Conservation (phyloP, 2,113 vertebrate species). For the Phalacrocorax brasilianus region DNA sequence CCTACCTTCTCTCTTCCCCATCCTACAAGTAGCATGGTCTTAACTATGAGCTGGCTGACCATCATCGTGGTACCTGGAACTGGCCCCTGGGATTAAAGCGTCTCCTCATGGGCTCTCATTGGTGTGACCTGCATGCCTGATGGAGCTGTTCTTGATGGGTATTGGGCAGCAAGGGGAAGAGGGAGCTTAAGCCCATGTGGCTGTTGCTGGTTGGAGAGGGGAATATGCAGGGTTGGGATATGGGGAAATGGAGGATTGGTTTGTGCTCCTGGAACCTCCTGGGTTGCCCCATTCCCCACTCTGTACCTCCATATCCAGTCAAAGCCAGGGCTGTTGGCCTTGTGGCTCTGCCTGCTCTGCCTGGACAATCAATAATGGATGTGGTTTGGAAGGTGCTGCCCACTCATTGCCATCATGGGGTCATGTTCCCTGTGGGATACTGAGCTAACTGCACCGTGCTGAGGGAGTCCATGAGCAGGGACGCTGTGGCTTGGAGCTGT, state of each 20-base stretch:
- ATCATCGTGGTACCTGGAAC: not conserved
- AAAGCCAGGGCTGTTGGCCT: not conserved
- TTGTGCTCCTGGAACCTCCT: not conserved
- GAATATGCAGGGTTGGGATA: not conserved
- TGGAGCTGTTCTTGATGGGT: not conserved
- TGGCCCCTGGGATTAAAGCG: not conserved
- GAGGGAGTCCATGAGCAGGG: not conserved
- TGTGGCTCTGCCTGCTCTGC: not conserved
- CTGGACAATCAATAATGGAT: not conserved
- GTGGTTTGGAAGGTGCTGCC: not conserved
- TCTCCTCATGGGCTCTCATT: not conserved
- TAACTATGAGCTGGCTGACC: not conserved
- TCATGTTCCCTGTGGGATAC: not conserved
- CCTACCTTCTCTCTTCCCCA: not conserved
- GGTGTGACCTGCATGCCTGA: not conserved
- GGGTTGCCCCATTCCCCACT: not conserved
- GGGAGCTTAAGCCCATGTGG: not conserved
- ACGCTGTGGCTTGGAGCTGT: not conserved
- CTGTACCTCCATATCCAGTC: not conserved
- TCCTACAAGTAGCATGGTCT: not conserved
- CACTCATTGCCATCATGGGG: not conserved
- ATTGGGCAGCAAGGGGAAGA: not conserved
- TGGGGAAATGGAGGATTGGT: fast-evolving
- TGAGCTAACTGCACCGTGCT: not conserved
- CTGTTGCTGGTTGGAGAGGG: not conserved